These are phyloP conservation scores for Eupithecia exiguata DNA, from an alignment of 2,888 invertebrate genomes.

Conservation along the genomic window DNA sequence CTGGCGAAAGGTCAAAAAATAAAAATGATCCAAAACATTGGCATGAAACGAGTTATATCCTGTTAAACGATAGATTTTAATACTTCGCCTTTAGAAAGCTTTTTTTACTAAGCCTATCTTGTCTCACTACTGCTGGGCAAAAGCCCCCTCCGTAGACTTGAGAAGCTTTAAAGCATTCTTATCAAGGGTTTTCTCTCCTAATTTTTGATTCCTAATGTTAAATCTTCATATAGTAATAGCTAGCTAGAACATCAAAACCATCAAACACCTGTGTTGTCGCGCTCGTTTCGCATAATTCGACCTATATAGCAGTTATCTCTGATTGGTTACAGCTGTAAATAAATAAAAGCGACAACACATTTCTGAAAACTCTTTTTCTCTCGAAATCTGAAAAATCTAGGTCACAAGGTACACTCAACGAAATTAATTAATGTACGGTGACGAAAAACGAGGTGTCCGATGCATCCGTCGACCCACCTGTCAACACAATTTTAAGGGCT, in stretches of 20 bases:
- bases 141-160: not conserved
- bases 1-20: not conserved
- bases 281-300: slow-evolving; percentile 16
- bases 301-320: slow-evolving; percentile 24
- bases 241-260: not conserved
- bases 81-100: not conserved
- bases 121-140: not conserved
- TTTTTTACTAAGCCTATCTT: not conserved
- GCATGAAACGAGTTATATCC: not conserved
- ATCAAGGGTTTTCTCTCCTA: not conserved
- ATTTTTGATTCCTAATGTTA: not conserved
- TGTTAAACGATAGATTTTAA: not conserved
- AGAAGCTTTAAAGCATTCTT: not conserved
- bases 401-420: slow-evolving; percentile 49
- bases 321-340: slow-evolving; percentile 43
- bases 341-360: slow-evolving; percentile 49
- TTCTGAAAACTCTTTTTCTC: slow-evolving; percentile 47
- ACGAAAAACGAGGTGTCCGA: slow-evolving; percentile 42
- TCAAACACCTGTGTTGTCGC: not conserved
- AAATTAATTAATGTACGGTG: slow-evolving; percentile 46
- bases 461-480: slow-evolving; percentile 46
- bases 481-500: slow-evolving; percentile 43
- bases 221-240: not conserved
- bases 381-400: slow-evolving; percentile 51
- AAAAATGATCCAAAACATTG: not conserved